phyloP scores from a whole-genome alignment of 2,113 vertebrate species.

The Saccopteryx leptura region DNA sequence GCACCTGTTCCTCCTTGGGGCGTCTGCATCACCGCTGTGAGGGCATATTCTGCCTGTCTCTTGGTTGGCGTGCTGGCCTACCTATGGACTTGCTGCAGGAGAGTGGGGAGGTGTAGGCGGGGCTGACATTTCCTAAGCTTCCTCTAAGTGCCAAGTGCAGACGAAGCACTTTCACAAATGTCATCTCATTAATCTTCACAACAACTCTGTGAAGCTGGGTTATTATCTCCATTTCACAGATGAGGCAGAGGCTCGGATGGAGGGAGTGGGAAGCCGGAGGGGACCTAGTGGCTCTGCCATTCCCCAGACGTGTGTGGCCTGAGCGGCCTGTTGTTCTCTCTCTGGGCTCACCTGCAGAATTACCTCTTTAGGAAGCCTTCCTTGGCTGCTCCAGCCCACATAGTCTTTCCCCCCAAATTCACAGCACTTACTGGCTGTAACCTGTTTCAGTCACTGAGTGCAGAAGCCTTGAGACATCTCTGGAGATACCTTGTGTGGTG shows the following conservation, averaged over 20 bases:
- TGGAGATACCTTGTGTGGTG: background rate
- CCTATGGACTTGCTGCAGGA: background rate
- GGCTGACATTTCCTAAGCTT: conserved; percentile 67
- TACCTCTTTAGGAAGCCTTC: background rate
- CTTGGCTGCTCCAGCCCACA: background rate
- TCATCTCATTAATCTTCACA: conserved; percentile 14
- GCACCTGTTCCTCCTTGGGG: background rate
- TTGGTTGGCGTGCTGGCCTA: background rate
- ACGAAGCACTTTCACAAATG: conserved; percentile 46
- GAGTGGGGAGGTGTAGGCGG: background rate
- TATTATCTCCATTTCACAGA: background rate
- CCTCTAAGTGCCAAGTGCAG: conserved; percentile 34
- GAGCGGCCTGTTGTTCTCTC: background rate
- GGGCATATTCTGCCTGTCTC: background rate
- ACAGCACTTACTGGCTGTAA: background rate
- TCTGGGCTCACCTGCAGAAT: background rate
- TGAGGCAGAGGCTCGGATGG: background rate
- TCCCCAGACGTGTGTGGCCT: background rate
- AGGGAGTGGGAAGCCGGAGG: background rate
- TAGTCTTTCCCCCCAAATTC: background rate
- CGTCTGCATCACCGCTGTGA: background rate
- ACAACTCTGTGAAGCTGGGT: background rate
- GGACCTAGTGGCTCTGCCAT: background rate
- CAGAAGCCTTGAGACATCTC: background rate
- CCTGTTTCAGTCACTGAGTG: background rate